A percentile compares a stretch with the other conserved stretches of the same genome.
Conservation (phyloP, 2,888 invertebrate species). For the Odiellus spinosus region DNA sequence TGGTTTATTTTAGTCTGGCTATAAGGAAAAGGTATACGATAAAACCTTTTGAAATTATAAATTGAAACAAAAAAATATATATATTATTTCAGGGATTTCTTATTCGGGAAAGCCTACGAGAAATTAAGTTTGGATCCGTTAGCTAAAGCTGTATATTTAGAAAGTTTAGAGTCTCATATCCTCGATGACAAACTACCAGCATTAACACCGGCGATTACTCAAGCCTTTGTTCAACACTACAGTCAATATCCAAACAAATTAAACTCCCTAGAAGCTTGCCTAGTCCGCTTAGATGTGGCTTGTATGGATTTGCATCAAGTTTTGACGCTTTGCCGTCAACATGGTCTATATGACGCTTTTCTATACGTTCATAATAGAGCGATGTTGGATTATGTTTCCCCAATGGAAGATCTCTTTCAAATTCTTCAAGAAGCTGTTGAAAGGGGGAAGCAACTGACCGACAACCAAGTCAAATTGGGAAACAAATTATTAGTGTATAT, state of each 20-base stretch:
- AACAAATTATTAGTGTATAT: slow-evolving; percentile 71
- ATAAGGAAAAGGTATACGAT: slow-evolving; percentile 15
- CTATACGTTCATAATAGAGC: slow-evolving; percentile 61
- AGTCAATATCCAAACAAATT: slow-evolving; percentile 37
- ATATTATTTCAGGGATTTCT: slow-evolving; percentile 29
- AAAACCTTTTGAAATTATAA: too few relatives aligned
- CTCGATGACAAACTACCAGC: slow-evolving; percentile 42
- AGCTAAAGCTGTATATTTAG: slow-evolving; percentile 47
- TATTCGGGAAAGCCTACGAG: slow-evolving; percentile 33
- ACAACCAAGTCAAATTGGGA: slow-evolving; percentile 37
- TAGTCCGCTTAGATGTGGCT: slow-evolving; percentile 53
- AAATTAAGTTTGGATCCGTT: slow-evolving; percentile 37
- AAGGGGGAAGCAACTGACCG: slow-evolving; percentile 24
- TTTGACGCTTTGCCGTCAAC: slow-evolving; percentile 41
- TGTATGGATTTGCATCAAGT: slow-evolving; percentile 61
- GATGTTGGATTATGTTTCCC: slow-evolving; percentile 53
- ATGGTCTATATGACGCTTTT: slow-evolving; percentile 49
- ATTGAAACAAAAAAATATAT: too few relatives aligned
- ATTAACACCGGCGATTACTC: slow-evolving; percentile 52
- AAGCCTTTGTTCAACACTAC: slow-evolving; percentile 52
- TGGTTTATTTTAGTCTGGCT: slow-evolving; percentile 19
- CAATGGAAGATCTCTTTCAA: slow-evolving; percentile 39
- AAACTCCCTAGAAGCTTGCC: slow-evolving; percentile 48
- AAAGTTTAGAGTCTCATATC: slow-evolving; percentile 52
- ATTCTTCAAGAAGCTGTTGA: slow-evolving; percentile 17